phyloP scores from a whole-genome alignment of 2,888 invertebrate genomes.

The Muschampia plurimacula region DNA sequence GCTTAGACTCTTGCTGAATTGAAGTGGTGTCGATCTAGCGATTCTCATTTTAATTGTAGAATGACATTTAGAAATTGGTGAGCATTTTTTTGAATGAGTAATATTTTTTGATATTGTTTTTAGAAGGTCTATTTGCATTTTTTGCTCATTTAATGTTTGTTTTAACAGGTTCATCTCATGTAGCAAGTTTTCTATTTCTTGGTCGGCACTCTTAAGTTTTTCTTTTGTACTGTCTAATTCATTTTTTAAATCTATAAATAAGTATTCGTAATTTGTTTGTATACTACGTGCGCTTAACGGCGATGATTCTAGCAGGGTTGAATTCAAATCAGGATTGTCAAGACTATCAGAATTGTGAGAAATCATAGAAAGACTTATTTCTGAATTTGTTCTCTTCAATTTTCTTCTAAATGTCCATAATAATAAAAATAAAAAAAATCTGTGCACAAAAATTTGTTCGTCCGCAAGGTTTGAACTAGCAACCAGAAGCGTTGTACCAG shows the following conservation, averaged over 20 bases:
- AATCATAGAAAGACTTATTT: background rate
- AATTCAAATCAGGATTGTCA: background rate
- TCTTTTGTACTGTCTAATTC: background rate
- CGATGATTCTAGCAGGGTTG: background rate
- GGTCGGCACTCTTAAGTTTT: background rate
- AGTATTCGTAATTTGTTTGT: background rate
- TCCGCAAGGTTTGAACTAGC: background rate
- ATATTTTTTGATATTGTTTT: background rate
- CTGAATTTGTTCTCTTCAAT: background rate
- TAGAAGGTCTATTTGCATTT: background rate
- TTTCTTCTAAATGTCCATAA: background rate
- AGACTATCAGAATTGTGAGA: background rate
- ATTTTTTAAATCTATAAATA: background rate
- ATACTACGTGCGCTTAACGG: background rate
- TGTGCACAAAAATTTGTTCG: background rate
- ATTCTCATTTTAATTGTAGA: background rate
- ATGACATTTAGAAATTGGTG: background rate
- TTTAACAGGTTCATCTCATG: background rate
- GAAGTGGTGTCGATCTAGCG: background rate
- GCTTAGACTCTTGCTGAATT: background rate
- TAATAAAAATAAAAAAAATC: background rate
- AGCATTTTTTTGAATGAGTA: background rate
- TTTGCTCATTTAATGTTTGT: constrained; percentile 2
- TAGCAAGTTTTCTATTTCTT: background rate
- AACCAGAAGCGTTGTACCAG: background rate